Evolutionary conservation across 1,140 invertebrate species (phyloP).

Genomic region (Drosophila cardini): DNA sequence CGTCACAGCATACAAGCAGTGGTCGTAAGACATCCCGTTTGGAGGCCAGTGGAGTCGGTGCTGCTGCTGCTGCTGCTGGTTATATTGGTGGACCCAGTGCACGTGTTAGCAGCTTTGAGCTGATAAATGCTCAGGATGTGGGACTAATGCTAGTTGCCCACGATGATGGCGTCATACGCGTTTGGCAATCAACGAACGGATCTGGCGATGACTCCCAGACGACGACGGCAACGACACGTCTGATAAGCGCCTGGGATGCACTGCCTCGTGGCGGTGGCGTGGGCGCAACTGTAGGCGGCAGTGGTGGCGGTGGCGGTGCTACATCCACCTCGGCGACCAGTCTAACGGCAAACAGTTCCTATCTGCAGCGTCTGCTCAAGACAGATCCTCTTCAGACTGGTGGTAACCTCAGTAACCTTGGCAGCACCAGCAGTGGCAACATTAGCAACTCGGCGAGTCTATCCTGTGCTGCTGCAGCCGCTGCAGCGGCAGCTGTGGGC

Average conservation of each 20-base stretch:
- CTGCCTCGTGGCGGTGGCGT: conserved; percentile 33
- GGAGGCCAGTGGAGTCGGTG: conserved; percentile 69
- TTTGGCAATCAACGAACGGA: conserved; percentile 77
- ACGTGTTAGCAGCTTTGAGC: conserved; percentile 92
- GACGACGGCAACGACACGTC: conserved; percentile 14
- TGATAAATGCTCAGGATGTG: conserved; percentile 95
- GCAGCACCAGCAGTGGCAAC: not conserved
- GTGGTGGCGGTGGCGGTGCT: not conserved
- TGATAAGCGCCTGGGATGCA: conserved; percentile 77
- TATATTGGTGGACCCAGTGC: conserved; percentile 54
- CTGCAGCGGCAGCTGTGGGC: not conserved
- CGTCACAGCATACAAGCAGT: not conserved
- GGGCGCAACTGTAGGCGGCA: not conserved
- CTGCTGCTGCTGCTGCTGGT: not conserved
- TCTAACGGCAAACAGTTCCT: conserved; percentile 18
- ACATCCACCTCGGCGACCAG: not conserved
- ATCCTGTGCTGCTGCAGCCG: not conserved
- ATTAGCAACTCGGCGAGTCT: not conserved
- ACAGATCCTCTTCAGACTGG: conserved; percentile 5
- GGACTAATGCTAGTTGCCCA: conserved; percentile 85
- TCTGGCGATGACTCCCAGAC: conserved; percentile 8
- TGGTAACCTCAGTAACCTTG: no score
- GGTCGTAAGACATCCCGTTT: conserved; percentile 77
- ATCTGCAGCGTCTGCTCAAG: conserved; percentile 21
- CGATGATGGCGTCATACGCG: conserved; percentile 85